Evolutionary conservation across 2,888 invertebrate genomes (phyloP), one percentile per base, ranked within the genome.

Genomic region (Calliopum simillimum): DNA sequence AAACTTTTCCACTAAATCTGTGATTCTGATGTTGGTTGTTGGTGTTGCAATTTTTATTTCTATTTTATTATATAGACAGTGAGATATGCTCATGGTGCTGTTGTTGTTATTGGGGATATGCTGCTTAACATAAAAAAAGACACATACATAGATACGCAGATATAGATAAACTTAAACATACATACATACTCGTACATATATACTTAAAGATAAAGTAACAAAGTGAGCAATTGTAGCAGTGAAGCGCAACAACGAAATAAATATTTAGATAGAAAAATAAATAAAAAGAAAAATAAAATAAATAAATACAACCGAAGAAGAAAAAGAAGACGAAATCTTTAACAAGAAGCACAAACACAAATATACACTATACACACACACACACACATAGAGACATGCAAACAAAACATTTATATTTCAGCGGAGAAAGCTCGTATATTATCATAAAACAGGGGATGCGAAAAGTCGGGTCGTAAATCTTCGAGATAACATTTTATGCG

Each of bases 401-500:
- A 25, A 19, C 81, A 80, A 77, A 81, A 82, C 82, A 80, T 82
- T 81, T 83, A 80, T 82, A 81, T 82, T 84, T 84, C 82, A 84
- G 80, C 82, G 83, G 83, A 84, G 85, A 85, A 84, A 85, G 84
- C 84, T 84, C 85, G 85, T 85, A 85, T 85, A 83, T 84, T 85
- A 84, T 85, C 85, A 84, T 84, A 85, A 73, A 74, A 76, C 79
- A 80, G 82, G 84, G 83, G 85, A 85, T 85, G 84, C 85, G 84
- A 82, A 85, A 86, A 86, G 86, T 86, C 86, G 84, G 84, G 84
- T 86, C 86, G 85, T 86, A 86, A 86, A 86, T 86, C 86, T 86
- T 86, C 78, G 77, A 84, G 86, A 86, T 86, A 86, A 86, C 85
- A 86, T 85, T 86, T 86, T 86, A 86, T 86, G 85, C 85, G 86